Evolutionary conservation across 1,140 invertebrate genomes (phyloP).

Genomic region (Anoplophora glabripennis): DNA sequence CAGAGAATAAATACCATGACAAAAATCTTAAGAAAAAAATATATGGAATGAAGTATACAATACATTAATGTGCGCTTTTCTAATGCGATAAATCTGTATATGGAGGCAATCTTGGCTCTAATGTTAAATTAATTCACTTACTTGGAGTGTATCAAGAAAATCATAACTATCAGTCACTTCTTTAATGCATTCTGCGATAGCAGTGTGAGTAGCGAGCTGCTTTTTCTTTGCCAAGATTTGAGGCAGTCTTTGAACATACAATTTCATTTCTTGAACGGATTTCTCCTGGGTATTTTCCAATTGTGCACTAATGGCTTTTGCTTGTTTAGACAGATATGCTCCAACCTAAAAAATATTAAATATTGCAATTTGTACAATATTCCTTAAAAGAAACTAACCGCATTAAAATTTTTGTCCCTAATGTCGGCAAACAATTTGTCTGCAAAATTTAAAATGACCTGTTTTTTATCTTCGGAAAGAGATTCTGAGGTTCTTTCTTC

Average conservation of each 20-base stretch:
- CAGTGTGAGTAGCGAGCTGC: constrained; percentile 69
- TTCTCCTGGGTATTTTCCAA: constrained; percentile 86
- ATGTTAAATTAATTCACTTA: constrained; percentile 12
- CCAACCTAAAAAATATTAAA: constrained; percentile 59
- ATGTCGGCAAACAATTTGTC: constrained; percentile 88
- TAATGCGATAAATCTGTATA: too few relatives aligned
- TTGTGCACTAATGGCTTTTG: constrained; percentile 80
- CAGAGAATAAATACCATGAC: too few relatives aligned
- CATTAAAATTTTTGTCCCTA: constrained; percentile 92
- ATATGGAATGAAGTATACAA: too few relatives aligned
- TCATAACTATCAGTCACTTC: constrained; percentile 51
- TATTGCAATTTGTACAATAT: not conserved
- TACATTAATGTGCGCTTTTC: too few relatives aligned
- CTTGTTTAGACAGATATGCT: constrained; percentile 79
- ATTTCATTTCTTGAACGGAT: constrained; percentile 90
- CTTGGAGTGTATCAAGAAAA: constrained; percentile 46
- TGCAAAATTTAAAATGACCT: constrained; percentile 83
- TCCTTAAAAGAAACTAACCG: constrained; percentile 48
- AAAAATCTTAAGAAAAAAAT: too few relatives aligned
- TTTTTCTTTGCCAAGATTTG: constrained; percentile 86
- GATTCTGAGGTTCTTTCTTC: constrained; percentile 63
- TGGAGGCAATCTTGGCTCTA: too few relatives aligned
- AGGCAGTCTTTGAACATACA: constrained; percentile 87
- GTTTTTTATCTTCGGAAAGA: constrained; percentile 69
- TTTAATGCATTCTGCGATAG: constrained; percentile 64